phyloP scores from a whole-genome alignment of 2,113 vertebrate genomes.

The Otocyon megalotis region DNA sequence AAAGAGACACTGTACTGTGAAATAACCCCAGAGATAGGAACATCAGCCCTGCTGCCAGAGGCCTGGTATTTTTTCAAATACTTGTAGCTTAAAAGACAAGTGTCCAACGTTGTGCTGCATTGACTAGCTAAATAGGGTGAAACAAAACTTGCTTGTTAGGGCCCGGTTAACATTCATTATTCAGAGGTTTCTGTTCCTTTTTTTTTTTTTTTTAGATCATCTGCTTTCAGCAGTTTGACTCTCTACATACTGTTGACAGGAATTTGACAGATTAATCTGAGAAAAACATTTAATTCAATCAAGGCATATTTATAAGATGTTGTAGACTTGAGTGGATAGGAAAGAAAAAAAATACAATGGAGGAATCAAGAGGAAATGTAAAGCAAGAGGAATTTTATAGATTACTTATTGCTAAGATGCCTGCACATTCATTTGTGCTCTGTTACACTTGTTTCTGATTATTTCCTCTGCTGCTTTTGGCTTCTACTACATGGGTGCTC shows the following conservation, averaged over 20 bases:
- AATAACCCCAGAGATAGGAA: neutral
- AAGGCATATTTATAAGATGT: neutral
- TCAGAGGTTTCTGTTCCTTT: neutral
- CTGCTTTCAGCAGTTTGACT: constrained; percentile 35
- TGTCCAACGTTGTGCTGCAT: constrained; percentile 3
- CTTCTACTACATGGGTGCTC: neutral
- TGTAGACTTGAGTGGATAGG: neutral
- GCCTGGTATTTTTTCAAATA: constrained; percentile 40
- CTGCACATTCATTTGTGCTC: neutral
- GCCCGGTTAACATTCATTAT: constrained; percentile 67
- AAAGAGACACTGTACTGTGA: neutral
- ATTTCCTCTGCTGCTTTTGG: neutral
- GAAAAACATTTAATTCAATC: constrained; percentile 38
- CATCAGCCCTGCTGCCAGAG: neutral
- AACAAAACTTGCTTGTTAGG: constrained; percentile 56
- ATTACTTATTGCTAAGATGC: neutral
- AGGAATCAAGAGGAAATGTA: neutral
- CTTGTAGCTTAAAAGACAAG: constrained; percentile 57
- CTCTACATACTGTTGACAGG: neutral
- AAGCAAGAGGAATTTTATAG: neutral
- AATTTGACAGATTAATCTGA: constrained; percentile 48
- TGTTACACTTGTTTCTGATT: neutral
- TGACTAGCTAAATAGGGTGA: constrained; percentile 63
- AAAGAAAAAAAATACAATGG: neutral
- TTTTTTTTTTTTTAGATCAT: neutral